Evolutionary conservation across 1,140 invertebrate genomes (phyloP).

Genomic region (Hylyphantes graminicola): DNA sequence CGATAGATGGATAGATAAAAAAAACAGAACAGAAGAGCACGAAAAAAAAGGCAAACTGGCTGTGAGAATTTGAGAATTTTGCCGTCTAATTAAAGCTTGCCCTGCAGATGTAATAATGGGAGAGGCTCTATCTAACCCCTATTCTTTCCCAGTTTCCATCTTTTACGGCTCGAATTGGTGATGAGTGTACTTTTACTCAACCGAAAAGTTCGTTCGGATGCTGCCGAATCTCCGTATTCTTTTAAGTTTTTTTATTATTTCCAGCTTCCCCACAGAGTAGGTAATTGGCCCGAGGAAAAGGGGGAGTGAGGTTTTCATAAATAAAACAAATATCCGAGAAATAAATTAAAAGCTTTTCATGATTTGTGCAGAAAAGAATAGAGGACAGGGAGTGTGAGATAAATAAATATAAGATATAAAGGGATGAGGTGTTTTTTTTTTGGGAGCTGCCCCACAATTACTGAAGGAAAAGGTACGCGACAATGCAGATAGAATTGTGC

Average conservation of each 20-base stretch:
- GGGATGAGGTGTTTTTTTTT: too few species aligned
- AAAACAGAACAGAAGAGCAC: conserved; percentile 15
- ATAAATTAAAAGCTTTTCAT: conserved; percentile 61
- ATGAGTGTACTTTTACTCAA: conserved; percentile 51
- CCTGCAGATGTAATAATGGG: conserved; percentile 58
- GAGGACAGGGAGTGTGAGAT: too few species aligned
- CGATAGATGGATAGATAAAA: conserved; percentile 58
- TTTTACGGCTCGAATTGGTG: conserved; percentile 40
- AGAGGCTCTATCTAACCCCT: conserved; percentile 37
- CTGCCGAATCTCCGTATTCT: conserved; percentile 37
- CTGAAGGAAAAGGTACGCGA: too few species aligned
- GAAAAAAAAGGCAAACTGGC: conserved; percentile 42
- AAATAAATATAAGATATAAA: too few species aligned
- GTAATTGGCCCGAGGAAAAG: conserved; percentile 54
- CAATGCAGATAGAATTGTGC: too few species aligned
- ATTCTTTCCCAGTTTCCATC: conserved; percentile 9
- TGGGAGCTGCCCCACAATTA: too few species aligned
- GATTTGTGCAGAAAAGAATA: conserved; percentile 27
- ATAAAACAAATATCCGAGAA: conserved; percentile 60
- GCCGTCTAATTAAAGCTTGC: conserved; percentile 59
- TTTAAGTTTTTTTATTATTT: conserved; percentile 45
- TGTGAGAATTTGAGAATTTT: conserved; percentile 24
- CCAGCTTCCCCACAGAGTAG: conserved; percentile 28
- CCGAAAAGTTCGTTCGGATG: conserved; percentile 31
- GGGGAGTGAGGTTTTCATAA: conserved; percentile 43